Conservation (phyloP, 2,113 vertebrate species). For the Illadopsis cleaveri region DNA sequence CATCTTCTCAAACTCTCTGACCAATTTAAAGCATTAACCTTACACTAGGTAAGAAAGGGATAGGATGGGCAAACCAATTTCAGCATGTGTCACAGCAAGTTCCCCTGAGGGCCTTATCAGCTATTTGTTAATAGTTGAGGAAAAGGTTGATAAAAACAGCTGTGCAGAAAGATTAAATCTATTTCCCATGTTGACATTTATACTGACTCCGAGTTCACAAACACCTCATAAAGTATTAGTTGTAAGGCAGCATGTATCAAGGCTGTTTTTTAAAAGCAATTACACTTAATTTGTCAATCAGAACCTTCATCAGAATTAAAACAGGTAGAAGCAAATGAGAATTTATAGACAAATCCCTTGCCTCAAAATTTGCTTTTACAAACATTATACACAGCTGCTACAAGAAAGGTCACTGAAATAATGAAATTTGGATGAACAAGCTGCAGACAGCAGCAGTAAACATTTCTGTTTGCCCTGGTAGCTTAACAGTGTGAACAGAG, state of each 20-base stretch:
- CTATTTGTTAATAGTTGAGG: conserved; percentile 3
- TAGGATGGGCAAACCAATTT: background rate
- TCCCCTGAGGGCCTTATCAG: background rate
- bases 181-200: background rate
- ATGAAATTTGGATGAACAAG: background rate
- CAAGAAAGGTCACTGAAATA: background rate
- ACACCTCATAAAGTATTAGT: background rate
- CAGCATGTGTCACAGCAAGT: background rate
- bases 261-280: background rate
- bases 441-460: background rate
- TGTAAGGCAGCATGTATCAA: background rate
- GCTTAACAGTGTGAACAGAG: background rate
- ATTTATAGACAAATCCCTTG: background rate
- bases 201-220: background rate
- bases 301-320: background rate
- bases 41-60: background rate
- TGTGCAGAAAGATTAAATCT: background rate
- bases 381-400: background rate
- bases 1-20: background rate
- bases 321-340: background rate
- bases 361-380: background rate
- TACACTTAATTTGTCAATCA: background rate
- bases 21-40: background rate
- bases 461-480: background rate
- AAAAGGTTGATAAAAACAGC: conserved; percentile 16